Evolutionary conservation across 2,797 vertebrate species (phyloP).

Genomic region (Bufotes viridis): DNA sequence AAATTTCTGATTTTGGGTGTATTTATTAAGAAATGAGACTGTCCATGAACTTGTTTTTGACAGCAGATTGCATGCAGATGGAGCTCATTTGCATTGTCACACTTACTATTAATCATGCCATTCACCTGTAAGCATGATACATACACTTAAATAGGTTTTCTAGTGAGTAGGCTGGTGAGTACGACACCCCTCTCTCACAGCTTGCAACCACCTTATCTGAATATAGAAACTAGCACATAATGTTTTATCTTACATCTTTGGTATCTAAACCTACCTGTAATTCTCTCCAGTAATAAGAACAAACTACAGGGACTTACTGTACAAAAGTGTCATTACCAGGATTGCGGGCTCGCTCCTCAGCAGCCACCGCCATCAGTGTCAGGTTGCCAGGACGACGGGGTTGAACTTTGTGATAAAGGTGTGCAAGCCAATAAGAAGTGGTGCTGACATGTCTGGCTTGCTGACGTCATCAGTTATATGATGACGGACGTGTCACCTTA

Average conservation of each 20-base stretch:
- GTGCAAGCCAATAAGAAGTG: too few relatives aligned
- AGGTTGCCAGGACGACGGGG: too few relatives aligned
- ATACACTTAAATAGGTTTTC: conserved; percentile 9
- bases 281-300: neutral
- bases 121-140: neutral
- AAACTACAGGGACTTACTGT: neutral
- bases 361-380: too few relatives aligned
- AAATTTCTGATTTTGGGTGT: neutral
- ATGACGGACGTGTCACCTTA: too few relatives aligned
- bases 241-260: neutral
- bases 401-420: too few relatives aligned
- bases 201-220: neutral
- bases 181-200: neutral
- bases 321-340: neutral
- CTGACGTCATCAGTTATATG: too few relatives aligned
- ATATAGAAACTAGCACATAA: neutral
- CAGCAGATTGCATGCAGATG: neutral
- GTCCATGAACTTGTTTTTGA: neutral
- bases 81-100: conserved; percentile 11
- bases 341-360: too few relatives aligned
- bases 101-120: neutral
- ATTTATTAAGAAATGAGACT: neutral
- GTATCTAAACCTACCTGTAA: neutral
- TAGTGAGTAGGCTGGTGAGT: conserved; percentile 9
- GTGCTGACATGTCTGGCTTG: too few relatives aligned